Conservation (phyloP, 2,797 vertebrate genomes). For the Cryptoblepharus egeriae region DNA sequence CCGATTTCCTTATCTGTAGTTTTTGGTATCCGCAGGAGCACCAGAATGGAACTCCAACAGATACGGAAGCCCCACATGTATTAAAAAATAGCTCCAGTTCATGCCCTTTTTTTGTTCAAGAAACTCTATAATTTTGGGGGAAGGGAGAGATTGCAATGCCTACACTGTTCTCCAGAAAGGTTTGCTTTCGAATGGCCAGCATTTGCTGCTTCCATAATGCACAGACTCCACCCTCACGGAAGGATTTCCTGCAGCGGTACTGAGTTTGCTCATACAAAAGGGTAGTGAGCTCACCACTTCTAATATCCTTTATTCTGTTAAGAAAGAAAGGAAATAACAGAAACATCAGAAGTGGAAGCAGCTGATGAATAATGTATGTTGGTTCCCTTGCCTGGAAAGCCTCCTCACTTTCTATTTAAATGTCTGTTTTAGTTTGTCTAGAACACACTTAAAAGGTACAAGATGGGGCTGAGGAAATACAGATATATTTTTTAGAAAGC, state of each 20-base stretch:
- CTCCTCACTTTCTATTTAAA: slow-evolving; percentile 64
- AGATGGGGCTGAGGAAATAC: neutral
- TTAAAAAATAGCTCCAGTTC: too few relatives aligned
- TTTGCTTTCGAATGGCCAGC: too few relatives aligned
- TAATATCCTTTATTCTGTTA: slow-evolving; percentile 35
- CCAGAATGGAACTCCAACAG: too few relatives aligned
- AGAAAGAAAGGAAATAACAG: slow-evolving; percentile 58
- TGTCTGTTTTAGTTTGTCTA: slow-evolving; percentile 47
- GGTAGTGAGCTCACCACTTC: slow-evolving; percentile 2
- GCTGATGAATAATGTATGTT: slow-evolving; percentile 66
- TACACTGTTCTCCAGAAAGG: too few relatives aligned
- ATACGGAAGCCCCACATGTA: too few relatives aligned
- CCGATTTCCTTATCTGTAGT: too few relatives aligned
- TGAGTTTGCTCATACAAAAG: slow-evolving; percentile 23
- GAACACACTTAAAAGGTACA: slow-evolving; percentile 37
- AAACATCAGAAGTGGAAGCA: slow-evolving; percentile 49
- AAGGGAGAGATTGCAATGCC: too few relatives aligned
- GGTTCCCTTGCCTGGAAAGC: slow-evolving; percentile 52
- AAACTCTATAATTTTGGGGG: too few relatives aligned
- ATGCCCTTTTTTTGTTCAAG: too few relatives aligned
- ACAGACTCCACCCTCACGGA: slow-evolving; percentile 5
- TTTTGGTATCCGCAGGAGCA: too few relatives aligned
- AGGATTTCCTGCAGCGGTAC: slow-evolving; percentile 32
- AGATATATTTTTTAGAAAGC: slow-evolving; percentile 26
- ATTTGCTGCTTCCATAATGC: slow-evolving; percentile 3